Evolutionary conservation across 2,113 vertebrate species (phyloP).

Genomic region (Panthera tigris): DNA sequence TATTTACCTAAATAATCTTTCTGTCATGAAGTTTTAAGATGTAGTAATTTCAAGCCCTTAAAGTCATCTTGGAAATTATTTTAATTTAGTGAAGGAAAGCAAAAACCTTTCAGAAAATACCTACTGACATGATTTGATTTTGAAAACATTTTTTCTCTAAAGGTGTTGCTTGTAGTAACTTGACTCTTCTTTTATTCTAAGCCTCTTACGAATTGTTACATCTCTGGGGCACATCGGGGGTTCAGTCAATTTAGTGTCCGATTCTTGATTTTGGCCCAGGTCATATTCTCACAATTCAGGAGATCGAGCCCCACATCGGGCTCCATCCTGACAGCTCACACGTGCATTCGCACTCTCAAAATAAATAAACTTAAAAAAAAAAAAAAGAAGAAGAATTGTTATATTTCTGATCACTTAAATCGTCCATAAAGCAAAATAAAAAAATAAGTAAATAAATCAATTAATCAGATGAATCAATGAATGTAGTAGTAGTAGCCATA

Average conservation of each 20-base stretch:
- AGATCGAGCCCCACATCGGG: too few relatives aligned
- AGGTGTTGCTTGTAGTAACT: neutral
- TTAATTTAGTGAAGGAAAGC: neutral
- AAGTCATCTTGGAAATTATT: slow-evolving; percentile 40
- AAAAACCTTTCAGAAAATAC: slow-evolving; percentile 38
- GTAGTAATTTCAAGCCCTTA: slow-evolving; percentile 38
- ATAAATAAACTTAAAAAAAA: too few relatives aligned
- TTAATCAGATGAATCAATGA: neutral
- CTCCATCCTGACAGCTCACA: too few relatives aligned
- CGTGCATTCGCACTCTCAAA: too few relatives aligned
- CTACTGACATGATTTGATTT: neutral
- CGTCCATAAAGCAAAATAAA: slow-evolving; percentile 13
- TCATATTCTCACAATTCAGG: too few relatives aligned
- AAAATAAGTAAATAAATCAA: neutral
- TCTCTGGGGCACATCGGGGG: too few relatives aligned
- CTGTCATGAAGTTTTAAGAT: slow-evolving; percentile 9
- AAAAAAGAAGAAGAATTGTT: neutral
- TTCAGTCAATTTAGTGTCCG: too few relatives aligned
- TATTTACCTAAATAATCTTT: neutral
- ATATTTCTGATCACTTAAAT: slow-evolving; percentile 16
- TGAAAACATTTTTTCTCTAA: neutral
- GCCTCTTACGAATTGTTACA: neutral
- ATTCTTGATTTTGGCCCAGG: too few relatives aligned
- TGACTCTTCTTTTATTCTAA: neutral
- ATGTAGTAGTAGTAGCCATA: neutral